Evolutionary conservation across 35 echinoderm and acorn worm species (phyloP), one percentile per base, ranked within the genome.

Genomic region (Eucidaris tribuloides): DNA sequence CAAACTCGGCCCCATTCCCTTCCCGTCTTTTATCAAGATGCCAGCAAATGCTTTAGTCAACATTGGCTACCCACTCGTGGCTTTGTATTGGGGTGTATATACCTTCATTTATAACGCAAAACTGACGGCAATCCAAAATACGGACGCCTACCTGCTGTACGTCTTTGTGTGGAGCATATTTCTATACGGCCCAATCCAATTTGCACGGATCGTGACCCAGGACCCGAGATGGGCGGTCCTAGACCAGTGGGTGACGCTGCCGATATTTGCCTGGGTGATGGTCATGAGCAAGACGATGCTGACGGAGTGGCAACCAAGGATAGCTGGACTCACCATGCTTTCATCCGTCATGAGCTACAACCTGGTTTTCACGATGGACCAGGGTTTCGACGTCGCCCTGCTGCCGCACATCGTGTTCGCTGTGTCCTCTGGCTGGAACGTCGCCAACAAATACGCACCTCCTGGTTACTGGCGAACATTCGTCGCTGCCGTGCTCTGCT

Each of bases 181-280:
- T 40, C 22, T 91, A n/a, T 94, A 94, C 13, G 83, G 87, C 15
- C 36, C 83, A 3, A 49, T 90, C 4, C 92, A 96, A 56, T 83
- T 86, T 56, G 46, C 17, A 23, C 81, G 88, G 33, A 94, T 94
- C 25, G 18, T 90, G 5, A 83, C 62, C 15, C 92, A 96, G 79
- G 58, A 27, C 13, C 87, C 58, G 19, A 34, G 46, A 29, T 86
- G 82, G 56, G 83, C 92, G 17, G 66, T 96, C 20, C 57, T 96
- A 20, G 92, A 96, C 25, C 92, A 96, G 45, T 96, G 92, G 92
- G 90, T 91, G 5, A 96, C 92, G 3, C 39, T 96, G 3, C 92
- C 92, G 0, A 86, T 96, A 38, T 96, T 96, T 58, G 79, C 77
- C n/a, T 96, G 87, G 88, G 88, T 81, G 15, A 81, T 85, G 39